Evolutionary conservation across 2,888 invertebrate species (phyloP), one percentile per base, ranked within the genome.

Genomic region (Tyria jacobaeae): DNA sequence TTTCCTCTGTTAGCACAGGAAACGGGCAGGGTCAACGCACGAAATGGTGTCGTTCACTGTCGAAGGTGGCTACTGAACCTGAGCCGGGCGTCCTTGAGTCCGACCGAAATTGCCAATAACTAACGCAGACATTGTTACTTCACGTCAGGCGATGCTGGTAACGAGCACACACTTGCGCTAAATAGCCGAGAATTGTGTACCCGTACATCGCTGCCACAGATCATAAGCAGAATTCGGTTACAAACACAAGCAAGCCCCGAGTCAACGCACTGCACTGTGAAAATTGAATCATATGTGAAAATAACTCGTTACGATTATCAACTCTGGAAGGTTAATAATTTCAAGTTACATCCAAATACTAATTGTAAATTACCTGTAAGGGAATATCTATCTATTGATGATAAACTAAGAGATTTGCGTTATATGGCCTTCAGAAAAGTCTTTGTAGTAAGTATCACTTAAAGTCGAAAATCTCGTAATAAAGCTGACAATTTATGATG

Each of bases 31-130:
- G 90, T 94, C 92, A 92, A 92, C 81, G 93, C 79, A 85, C 93
- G 84, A 84, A 90, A 88, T 91, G 88, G 88, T 92, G 93, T 91
- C 91, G 82, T 92, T 92, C 89, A 89, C 91, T 82, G 90, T 81
- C 79, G 85, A 86, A 89, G 88, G 89, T 89, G 91, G 91, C 88
- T 89, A 90, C 92, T 89, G 91, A 93, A 93, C 94, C 85, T 88
- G 79, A 79, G 85, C 87, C 81, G 84, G 91, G 82, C 83, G 94
- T 92, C 94, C 94, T 94, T 94, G 94, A 89, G 86, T 79, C 79
- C 72, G 81, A 84, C 86, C 83, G 78, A 92, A 90, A 86, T 91
- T 78, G 88, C 86, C 89, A 89, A 88, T 85, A 85, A 82, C 85
- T 79, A 88, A 86, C 84, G 88, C 78, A 80, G 71, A 76, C 67